Evolutionary conservation across 2,113 vertebrate species (phyloP).

Genomic region (Megalops atlanticus): DNA sequence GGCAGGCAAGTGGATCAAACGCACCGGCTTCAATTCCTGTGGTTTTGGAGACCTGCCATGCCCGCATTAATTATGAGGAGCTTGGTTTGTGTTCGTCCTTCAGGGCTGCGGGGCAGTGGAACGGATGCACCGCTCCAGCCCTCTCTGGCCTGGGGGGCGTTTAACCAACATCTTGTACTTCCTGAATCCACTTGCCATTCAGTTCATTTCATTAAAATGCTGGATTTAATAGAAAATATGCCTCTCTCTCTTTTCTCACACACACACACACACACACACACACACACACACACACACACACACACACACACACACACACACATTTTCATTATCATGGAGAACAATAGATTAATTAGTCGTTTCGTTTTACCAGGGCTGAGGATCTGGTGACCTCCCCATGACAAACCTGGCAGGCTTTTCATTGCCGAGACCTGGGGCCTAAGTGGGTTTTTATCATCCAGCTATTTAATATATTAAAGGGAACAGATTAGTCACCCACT

Average conservation of each 20-base stretch:
- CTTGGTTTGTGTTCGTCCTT: constrained; percentile 72
- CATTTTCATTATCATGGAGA: constrained; percentile 48
- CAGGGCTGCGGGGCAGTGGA: constrained; percentile 50
- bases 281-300: too few species aligned
- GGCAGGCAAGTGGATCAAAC: constrained; percentile 69
- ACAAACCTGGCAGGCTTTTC: constrained; percentile 54
- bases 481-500: constrained; percentile 65
- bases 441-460: constrained; percentile 59
- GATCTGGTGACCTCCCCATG: constrained; percentile 48
- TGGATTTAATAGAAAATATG: constrained; percentile 36
- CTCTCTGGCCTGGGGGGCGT: neutral
- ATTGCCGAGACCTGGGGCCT: constrained; percentile 54
- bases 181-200: constrained; percentile 37
- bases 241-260: neutral
- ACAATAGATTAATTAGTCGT: constrained; percentile 63
- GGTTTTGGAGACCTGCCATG: constrained; percentile 69
- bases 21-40: constrained; percentile 62
- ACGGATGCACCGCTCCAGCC: constrained; percentile 44
- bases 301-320: too few species aligned
- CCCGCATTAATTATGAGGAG: constrained; percentile 71
- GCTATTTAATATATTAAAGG: constrained; percentile 57
- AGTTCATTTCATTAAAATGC: constrained; percentile 32
- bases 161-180: neutral
- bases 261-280: too few species aligned
- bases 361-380: constrained; percentile 48